Base-by-base conservation (phyloP, 2,113 vertebrate species). In the Coturnix japonica region DNA sequence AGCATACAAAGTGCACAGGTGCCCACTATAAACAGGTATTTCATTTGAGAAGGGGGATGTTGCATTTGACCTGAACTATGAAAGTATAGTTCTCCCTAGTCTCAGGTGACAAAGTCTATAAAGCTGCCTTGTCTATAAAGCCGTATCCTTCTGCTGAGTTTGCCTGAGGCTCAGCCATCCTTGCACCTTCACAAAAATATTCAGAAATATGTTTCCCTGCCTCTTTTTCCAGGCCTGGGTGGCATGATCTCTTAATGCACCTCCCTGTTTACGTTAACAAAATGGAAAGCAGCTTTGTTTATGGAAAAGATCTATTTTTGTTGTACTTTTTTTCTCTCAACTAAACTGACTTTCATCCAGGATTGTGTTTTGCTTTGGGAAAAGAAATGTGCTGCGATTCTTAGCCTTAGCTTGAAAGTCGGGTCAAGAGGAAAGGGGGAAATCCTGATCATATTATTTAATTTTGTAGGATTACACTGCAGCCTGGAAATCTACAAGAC, bases 291-390 rank as follows among this genome's bases (percentile, higher is more conserved):
- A 97, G 97, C 96, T 97, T 98, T 98, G 97, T 98, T 97, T 97
- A 97, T 97, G 97, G 97, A 97, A 98, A 97, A 97, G 97, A 97
- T 96, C 97, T 97, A 98, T 97, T 98, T 98, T 94, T 79, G 97
- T 94, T 96, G 95, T 87, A 96, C 92, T 89, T 96, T 96, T 96
- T 96, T 97, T 94, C 94, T 95, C 94, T 96, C 96, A 78, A 69
- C 95, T 95, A 96, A 97, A 92, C 95, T 92, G 49, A 93, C 96
- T 95, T 87, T 59, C 91, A 92, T 94, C 94, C 95, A 75, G 96
- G 86, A 85, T 92, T 4, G 30, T 86, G 87, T 96, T 96, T 96
- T 95, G 96, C 95, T 96, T 95, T 96, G 88, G 94, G 95, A 95
- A 93, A 91, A 70, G 35, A 85, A 89, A 91, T 21, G 47, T 81